A percentile compares a stretch with the other conserved stretches of the same genome.
These are phyloP conservation scores for Colius striatus DNA, from an alignment of 2,113 vertebrate genomes.

Conservation along the genomic window DNA sequence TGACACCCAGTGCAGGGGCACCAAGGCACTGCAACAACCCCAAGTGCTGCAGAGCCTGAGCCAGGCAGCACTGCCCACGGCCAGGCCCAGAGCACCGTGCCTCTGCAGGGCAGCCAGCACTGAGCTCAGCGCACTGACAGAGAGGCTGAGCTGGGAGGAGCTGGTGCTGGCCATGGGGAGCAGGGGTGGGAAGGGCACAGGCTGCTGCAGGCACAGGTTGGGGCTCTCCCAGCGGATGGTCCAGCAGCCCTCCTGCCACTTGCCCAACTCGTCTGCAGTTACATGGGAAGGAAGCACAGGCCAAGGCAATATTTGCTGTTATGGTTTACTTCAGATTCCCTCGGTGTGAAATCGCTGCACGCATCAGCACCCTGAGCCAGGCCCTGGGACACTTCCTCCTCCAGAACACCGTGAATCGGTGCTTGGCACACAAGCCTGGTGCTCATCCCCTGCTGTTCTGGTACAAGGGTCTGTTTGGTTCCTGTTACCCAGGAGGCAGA, in stretches of 20 bases:
- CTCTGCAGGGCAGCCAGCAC: conserved; percentile 67
- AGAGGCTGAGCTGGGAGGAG: conserved; percentile 65
- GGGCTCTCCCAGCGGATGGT: conserved; percentile 47
- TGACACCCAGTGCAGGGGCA: no score
- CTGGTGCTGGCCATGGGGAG: conserved; percentile 44
- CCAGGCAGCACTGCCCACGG: neutral
- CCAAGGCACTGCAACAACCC: no score
- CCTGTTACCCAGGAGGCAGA: no score
- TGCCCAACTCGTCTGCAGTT: neutral
- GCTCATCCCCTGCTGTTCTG: neutral
- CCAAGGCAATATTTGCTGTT: conserved; percentile 22
- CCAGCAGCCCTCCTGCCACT: conserved; percentile 36
- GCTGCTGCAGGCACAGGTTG: neutral
- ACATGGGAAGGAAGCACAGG: neutral
- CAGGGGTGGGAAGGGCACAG: neutral
- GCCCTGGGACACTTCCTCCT: neutral
- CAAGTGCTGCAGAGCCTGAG: no score
- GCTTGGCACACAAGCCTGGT: fast-evolving
- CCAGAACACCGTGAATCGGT: no score
- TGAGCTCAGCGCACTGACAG: conserved; percentile 18
- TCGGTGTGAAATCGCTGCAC: fast-evolving
- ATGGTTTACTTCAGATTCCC: neutral
- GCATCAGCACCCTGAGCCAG: fast-evolving
- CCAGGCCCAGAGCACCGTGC: conserved; percentile 47
- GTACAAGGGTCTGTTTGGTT: fast-evolving